Base-by-base conservation (phyloP, 1,140 invertebrate species). In the Steinernema feltiae region DNA sequence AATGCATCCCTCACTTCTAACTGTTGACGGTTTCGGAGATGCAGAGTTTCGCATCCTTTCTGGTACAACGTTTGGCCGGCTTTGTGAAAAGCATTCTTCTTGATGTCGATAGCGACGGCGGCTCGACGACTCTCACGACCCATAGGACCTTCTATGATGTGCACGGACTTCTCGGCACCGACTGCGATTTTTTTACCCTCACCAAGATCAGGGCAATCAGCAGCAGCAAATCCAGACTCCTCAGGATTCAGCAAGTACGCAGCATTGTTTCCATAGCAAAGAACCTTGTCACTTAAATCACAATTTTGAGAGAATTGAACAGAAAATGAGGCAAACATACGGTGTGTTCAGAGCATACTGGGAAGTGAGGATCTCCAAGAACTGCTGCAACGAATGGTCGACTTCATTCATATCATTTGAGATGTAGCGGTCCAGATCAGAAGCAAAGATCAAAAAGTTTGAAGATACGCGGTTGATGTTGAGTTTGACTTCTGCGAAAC, bases 61-160 rank as follows among this genome's bases (percentile, higher is more conserved):
- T 73, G 15, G 29, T 31, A 18, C 3, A 32, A n/a, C 30, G 7
- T 32, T 17, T 76, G 18, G n/a, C n/a, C n/a, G 30, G 17, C 17
- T 3, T 35, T 41, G 74, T 76, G 74, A 72, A 76, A 77, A n/a
- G 29, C 30, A 15, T 15, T 76, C 72, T 76, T 76, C 32, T 75
- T 76, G 12, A 48, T 32, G 73, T 71, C 0, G 48, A 77, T 21
- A 21, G 24, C 53, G 30, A 76, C 17, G 48, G 27, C 30, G 48
- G 71, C 53, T 76, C 30, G 30, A 1, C 17, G 48, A 70, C 18
- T n/a, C 70, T 1, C 32, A 27, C 48, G 17, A 1, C 29, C 32
- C 30, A n/a, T 29, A 29, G 71, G 69, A 31, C 74, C 74, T 46
- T 76, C 74, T 29, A 76, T 71, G 31, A 76, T n/a, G 30, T 15